phyloP scores from a whole-genome alignment of 2,797 vertebrate genomes.

The Myripristis murdjan region DNA sequence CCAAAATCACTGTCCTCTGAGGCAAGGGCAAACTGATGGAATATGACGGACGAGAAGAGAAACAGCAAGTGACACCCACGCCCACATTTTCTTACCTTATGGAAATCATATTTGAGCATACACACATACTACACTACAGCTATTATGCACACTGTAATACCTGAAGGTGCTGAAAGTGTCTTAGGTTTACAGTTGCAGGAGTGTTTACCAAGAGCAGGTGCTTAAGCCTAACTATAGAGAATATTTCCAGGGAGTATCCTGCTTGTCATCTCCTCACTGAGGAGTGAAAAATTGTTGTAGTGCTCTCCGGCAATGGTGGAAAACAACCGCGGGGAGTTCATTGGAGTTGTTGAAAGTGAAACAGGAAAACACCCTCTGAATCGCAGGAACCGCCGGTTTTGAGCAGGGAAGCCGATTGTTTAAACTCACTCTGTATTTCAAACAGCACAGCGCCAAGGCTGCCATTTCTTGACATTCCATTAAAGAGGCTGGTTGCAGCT shows the following conservation, averaged over 20 bases:
- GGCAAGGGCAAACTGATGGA: constrained; percentile 56
- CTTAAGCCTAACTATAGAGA: constrained; percentile 35
- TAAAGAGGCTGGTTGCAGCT: constrained; percentile 75
- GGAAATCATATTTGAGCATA: constrained; percentile 36
- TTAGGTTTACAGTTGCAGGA: background rate
- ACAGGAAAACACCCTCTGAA: constrained; percentile 40
- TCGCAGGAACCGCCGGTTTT: constrained; percentile 59
- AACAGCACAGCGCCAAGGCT: constrained; percentile 68
- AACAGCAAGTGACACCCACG: constrained; percentile 63
- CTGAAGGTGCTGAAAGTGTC: too few relatives aligned
- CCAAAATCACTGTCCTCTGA: constrained; percentile 61
- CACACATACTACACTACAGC: constrained; percentile 5
- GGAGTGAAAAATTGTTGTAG: constrained; percentile 31
- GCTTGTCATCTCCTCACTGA: constrained; percentile 37
- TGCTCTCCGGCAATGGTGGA: background rate
- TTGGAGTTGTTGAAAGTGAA: constrained; percentile 50
- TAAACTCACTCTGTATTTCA: constrained; percentile 78
- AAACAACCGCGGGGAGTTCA: constrained; percentile 50
- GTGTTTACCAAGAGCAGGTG: constrained; percentile 37
- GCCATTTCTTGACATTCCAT: constrained; percentile 82
- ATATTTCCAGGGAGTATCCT: constrained; percentile 34
- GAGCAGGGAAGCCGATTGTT: constrained; percentile 60
- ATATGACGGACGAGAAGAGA: constrained; percentile 63
- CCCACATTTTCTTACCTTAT: constrained; percentile 55
- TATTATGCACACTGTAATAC: background rate